Percentiles rank a stretch among this genome's conserved stretches.
Conservation (phyloP, 1,140 invertebrate genomes). For the Wiebesia pumilae region DNA sequence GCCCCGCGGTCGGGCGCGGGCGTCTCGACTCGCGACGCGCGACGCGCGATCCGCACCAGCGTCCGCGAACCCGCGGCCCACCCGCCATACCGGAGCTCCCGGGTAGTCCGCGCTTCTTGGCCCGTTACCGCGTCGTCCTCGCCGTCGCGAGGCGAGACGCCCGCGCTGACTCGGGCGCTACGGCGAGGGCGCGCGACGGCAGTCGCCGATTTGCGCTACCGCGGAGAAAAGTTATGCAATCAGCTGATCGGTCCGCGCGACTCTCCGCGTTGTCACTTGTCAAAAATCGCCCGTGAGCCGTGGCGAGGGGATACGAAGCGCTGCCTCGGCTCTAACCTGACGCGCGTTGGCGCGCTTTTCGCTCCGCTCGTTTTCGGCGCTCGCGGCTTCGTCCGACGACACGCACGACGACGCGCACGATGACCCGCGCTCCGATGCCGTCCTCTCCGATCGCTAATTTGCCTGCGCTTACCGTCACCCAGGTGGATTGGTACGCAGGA, state of each 20-base stretch:
- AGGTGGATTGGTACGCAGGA: constrained; percentile 76
- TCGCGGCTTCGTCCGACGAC: not conserved
- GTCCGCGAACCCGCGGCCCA: too few species aligned
- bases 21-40: too few species aligned
- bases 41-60: not conserved
- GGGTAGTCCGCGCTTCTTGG: not conserved
- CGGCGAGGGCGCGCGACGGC: not conserved
- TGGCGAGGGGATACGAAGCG: not conserved
- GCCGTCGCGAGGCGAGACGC: not conserved
- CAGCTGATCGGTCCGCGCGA: constrained; percentile 71
- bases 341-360: constrained; percentile 52
- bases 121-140: not conserved
- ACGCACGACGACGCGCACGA: not conserved
- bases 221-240: constrained; percentile 75
- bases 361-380: not conserved
- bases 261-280: constrained; percentile 71
- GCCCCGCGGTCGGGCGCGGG: not conserved
- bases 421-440: not conserved
- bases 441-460: not conserved
- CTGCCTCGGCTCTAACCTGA: constrained; percentile 59
- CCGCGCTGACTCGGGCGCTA: not conserved
- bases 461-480: constrained; percentile 27
- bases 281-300: constrained; percentile 65
- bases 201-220: constrained; percentile 50
- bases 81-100: not conserved